Conservation (phyloP, 2,888 invertebrate species). For the Nomada fabriciana region DNA sequence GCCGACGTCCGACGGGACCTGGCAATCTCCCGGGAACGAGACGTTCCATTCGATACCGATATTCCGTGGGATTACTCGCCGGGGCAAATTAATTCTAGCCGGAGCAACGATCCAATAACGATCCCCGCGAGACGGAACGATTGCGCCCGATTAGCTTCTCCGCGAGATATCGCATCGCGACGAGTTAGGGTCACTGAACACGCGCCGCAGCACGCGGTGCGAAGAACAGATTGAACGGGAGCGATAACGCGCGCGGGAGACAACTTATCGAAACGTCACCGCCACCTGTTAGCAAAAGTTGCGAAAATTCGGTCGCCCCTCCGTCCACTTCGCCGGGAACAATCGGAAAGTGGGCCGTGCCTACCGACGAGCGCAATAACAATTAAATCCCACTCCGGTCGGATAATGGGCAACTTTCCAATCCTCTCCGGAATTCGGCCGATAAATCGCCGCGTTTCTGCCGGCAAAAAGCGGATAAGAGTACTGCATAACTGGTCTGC, state of each 20-base stretch:
- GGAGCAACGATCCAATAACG: slow-evolving; percentile 55
- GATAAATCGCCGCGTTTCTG: slow-evolving; percentile 30
- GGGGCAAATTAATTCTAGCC: slow-evolving; percentile 39
- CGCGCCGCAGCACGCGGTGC: slow-evolving; percentile 1
- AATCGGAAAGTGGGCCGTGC: neutral
- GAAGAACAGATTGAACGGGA: slow-evolving; percentile 29
- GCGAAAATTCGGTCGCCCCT: neutral
- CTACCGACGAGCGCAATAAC: neutral
- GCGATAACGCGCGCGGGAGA: slow-evolving; percentile 1
- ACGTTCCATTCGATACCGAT: slow-evolving; percentile 13
- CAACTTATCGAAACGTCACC: neutral
- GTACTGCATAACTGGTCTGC: slow-evolving; percentile 13
- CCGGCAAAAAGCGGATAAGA: slow-evolving; percentile 46
- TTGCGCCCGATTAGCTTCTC: slow-evolving; percentile 41
- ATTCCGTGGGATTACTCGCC: slow-evolving; percentile 21
- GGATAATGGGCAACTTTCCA: slow-evolving; percentile 7
- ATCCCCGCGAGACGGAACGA: slow-evolving; percentile 48
- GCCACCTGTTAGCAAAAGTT: neutral
- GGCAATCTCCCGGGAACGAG: neutral
- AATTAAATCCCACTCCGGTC: slow-evolving; percentile 1
- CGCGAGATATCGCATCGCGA: slow-evolving; percentile 61
- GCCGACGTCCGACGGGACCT: neutral
- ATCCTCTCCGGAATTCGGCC: slow-evolving; percentile 20
- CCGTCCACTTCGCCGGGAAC: neutral
- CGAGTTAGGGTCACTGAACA: slow-evolving; percentile 66